Percentiles rank a stretch among this genome's conserved stretches.
Evolutionary conservation across 2,113 vertebrate genomes (phyloP).

Genomic region (Malurus melanocephalus): DNA sequence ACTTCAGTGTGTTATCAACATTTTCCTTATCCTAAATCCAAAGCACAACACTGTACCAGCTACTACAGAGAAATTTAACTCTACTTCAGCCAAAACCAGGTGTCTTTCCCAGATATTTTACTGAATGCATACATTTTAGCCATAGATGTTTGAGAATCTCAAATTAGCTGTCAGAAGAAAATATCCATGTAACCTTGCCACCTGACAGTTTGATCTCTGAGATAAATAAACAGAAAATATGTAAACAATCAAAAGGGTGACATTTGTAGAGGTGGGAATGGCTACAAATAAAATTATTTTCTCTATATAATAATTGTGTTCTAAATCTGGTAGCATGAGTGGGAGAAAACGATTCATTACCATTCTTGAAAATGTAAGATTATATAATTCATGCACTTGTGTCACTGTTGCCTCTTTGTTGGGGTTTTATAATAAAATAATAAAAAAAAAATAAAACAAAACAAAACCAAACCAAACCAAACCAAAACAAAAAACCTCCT

Average conservation of each 20-base stretch:
- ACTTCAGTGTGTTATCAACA: neutral
- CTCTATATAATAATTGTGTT: neutral
- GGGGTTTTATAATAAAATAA: neutral
- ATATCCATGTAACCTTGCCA: neutral
- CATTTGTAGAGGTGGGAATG: neutral
- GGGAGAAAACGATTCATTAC: conserved; percentile 7
- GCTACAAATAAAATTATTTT: neutral
- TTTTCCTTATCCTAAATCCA: neutral
- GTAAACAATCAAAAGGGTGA: neutral
- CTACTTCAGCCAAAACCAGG: neutral
- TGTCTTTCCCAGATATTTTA: neutral
- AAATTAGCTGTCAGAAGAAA: neutral
- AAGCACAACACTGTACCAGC: neutral
- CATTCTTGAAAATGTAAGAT: neutral
- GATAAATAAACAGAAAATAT: neutral
- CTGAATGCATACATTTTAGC: neutral
- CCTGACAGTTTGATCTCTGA: neutral
- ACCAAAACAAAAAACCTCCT: too few species aligned
- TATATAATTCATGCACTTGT: neutral
- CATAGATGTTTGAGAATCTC: neutral
- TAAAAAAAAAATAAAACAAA: neutral
- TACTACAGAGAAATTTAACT: neutral
- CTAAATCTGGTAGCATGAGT: neutral
- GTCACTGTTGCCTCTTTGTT: neutral
- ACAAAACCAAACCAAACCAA: too few species aligned